Conservation (phyloP, 2,888 invertebrate genomes). For the Cinara cedri region DNA sequence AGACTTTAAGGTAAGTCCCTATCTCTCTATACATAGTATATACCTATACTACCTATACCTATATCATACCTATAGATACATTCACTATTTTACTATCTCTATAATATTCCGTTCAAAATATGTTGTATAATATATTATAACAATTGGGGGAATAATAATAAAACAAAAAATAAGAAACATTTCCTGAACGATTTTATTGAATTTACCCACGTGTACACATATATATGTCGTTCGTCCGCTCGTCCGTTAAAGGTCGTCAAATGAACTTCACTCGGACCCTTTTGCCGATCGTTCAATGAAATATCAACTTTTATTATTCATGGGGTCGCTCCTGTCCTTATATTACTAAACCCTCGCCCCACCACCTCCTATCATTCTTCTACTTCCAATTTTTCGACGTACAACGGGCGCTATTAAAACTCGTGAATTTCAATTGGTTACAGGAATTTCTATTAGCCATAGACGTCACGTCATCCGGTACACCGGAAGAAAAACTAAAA, state of each 20-base stretch:
- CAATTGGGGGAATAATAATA: neutral
- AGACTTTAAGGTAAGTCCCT: slow-evolving; percentile 85
- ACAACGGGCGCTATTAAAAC: slow-evolving; percentile 6
- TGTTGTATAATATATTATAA: too few species aligned
- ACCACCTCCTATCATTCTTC: too few species aligned
- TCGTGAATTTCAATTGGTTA: slow-evolving; percentile 63
- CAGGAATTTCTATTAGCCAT: slow-evolving; percentile 97
- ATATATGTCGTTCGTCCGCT: neutral
- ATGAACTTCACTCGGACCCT: slow-evolving; percentile 41
- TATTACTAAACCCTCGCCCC: too few species aligned
- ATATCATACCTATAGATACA: too few species aligned
- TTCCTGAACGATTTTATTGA: slow-evolving; percentile 46
- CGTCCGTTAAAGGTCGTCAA: slow-evolving; percentile 39
- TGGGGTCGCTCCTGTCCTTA: slow-evolving; percentile 1
- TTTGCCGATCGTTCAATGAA: slow-evolving; percentile 37
- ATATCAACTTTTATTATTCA: slow-evolving; percentile 49
- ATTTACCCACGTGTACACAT: slow-evolving; percentile 9
- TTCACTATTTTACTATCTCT: too few species aligned
- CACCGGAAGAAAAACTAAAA: slow-evolving; percentile 96
- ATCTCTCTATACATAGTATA: too few species aligned
- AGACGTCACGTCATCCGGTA: slow-evolving; percentile 96
- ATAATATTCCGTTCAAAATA: too few species aligned
- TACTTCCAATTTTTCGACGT: too few species aligned
- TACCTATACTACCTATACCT: too few species aligned
- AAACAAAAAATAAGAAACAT: neutral